phyloP scores from a whole-genome alignment of 30 jellyfish, hydroid and myxozoan genomes.

The Catostylus mosaicus region DNA sequence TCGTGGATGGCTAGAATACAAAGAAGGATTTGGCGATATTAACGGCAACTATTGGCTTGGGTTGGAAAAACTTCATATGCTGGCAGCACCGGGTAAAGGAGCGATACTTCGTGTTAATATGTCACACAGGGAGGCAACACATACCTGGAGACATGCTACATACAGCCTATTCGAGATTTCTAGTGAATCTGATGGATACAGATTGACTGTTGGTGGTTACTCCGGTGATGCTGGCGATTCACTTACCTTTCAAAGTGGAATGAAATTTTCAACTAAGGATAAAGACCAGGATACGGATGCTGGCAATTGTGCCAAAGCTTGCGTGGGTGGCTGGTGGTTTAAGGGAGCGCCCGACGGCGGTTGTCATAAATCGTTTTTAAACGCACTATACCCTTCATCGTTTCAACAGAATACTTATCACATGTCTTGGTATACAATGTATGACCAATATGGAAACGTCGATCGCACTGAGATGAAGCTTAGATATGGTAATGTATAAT shows the following conservation, averaged over 20 bases:
- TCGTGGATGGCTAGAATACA: conserved; percentile 36
- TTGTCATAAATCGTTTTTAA: conserved; percentile 10
- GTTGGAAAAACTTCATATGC: conserved; percentile 14
- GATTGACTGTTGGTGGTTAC: conserved; percentile 23
- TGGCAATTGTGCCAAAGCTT: conserved; percentile 11
- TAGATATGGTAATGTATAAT: too few species aligned
- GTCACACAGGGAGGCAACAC: not conserved
- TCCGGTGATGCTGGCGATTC: conserved; percentile 51
- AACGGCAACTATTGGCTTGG: conserved; percentile 45
- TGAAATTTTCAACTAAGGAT: conserved; percentile 44
- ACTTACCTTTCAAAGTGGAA: conserved; percentile 21
- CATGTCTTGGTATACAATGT: not conserved
- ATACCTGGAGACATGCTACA: not conserved
- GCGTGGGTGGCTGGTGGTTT: conserved; percentile 56
- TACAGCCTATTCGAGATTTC: conserved; percentile 6
- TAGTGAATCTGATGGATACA: conserved; percentile 39
- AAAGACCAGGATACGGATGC: conserved; percentile 33
- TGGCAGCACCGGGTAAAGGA: conserved; percentile 24
- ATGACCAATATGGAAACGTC: not conserved
- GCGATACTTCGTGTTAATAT: conserved; percentile 17
- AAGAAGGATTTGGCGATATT: conserved; percentile 43
- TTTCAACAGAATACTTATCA: not conserved
- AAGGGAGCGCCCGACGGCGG: too few species aligned
- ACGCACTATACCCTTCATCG: conserved; percentile 1
- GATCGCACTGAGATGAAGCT: conserved; percentile 1